phyloP scores from a whole-genome alignment of 2,113 vertebrate genomes.

The Clarias batrachus region DNA sequence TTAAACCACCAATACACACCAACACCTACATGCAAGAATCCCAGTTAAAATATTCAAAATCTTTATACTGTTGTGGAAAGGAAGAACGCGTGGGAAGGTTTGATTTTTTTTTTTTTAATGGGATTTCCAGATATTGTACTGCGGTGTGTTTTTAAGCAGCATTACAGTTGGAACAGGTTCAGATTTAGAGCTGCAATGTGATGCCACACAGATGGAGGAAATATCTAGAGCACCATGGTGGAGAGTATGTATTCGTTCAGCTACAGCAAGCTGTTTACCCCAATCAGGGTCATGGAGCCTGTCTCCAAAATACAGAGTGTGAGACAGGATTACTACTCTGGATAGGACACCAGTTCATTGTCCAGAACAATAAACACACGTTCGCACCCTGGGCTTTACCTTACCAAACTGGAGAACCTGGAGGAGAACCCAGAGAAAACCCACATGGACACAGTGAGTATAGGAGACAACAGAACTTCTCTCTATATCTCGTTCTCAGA shows the following conservation, averaged over 20 bases:
- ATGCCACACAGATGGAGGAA: constrained; percentile 45
- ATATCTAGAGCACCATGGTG: constrained; percentile 37
- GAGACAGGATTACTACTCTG: background rate
- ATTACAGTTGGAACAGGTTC: constrained; percentile 27
- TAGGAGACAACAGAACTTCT: background rate
- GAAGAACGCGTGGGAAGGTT: constrained; percentile 16
- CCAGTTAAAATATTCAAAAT: constrained; percentile 36
- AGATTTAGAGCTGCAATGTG: constrained; percentile 38
- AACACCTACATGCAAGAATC: constrained; percentile 35
- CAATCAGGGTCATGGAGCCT: background rate
- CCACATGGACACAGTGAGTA: background rate
- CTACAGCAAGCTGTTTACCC: background rate
- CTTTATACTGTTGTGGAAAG: background rate
- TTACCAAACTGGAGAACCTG: background rate
- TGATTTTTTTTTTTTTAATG: constrained; percentile 33
- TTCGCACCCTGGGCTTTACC: background rate
- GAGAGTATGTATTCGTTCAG: background rate
- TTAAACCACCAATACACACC: constrained; percentile 32
- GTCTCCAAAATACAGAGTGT: background rate
- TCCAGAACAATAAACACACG: background rate
- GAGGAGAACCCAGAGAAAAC: constrained; percentile 18
- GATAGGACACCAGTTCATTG: background rate
- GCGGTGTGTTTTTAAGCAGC: constrained; percentile 21
- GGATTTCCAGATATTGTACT: constrained; percentile 40
- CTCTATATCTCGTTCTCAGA: background rate